A percentile compares a stretch with the other conserved stretches of the same genome.
phyloP scores from a whole-genome alignment of 2,797 vertebrate species.

The Xerus rutilus region DNA sequence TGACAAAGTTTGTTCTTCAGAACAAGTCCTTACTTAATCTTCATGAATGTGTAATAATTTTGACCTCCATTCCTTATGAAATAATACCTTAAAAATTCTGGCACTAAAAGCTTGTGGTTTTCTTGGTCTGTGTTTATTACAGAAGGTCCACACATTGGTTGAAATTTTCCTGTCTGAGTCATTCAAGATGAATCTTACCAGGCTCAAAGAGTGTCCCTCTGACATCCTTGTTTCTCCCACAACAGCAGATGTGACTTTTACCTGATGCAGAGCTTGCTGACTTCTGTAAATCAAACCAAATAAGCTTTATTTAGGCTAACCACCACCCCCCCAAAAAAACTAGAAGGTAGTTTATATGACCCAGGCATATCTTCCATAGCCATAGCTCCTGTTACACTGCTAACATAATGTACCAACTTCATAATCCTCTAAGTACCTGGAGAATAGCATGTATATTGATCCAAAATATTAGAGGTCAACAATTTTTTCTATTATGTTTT shows the following conservation, averaged over 20 bases:
- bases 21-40: not conserved
- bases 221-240: not conserved
- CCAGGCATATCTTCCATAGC: not conserved
- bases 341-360: not conserved
- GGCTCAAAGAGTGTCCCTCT: not conserved
- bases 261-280: not conserved
- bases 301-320: not conserved
- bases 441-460: constrained; percentile 7
- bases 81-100: not conserved
- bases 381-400: not conserved
- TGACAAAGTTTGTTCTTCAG: not conserved
- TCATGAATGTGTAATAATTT: not conserved
- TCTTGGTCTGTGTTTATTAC: not conserved
- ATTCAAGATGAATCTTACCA: not conserved
- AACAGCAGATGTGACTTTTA: not conserved
- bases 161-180: not conserved
- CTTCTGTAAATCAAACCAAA: constrained; percentile 12
- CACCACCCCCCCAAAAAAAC: not conserved
- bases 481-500: not conserved
- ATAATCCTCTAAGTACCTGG: not conserved
- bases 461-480: not conserved
- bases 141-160: not conserved
- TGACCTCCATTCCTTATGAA: not conserved
- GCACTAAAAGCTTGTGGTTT: not conserved
- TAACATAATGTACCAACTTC: not conserved